phyloP scores from a whole-genome alignment of 2,888 invertebrate species.

The Luffia ferchaultella region DNA sequence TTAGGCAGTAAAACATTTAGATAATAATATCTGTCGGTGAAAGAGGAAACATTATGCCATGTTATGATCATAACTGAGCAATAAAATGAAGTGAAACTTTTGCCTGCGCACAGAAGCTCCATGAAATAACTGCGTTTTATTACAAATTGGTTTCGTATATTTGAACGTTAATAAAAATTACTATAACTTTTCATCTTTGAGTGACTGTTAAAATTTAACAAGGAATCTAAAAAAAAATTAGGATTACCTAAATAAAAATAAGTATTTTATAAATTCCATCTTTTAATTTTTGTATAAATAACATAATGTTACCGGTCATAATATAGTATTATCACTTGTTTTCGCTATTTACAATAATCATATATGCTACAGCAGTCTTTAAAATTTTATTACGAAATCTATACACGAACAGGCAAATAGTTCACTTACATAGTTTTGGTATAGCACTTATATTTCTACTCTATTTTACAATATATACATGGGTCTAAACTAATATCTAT shows the following conservation, averaged over 20 bases:
- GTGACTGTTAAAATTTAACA: background rate
- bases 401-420: slow-evolving; percentile 63
- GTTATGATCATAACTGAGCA: background rate
- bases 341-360: slow-evolving; percentile 62
- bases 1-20: background rate
- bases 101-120: slow-evolving; percentile 3
- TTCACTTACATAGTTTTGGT: slow-evolving; percentile 63
- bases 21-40: background rate
- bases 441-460: slow-evolving; percentile 55
- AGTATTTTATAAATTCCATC: slow-evolving; percentile 49
- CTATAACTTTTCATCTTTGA: background rate
- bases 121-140: slow-evolving; percentile 1
- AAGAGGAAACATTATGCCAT: background rate
- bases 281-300: slow-evolving; percentile 62
- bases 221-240: background rate
- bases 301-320: slow-evolving; percentile 60
- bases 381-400: slow-evolving; percentile 58
- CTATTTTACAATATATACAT: slow-evolving; percentile 57
- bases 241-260: slow-evolving; percentile 31
- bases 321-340: slow-evolving; percentile 60
- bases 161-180: background rate
- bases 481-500: slow-evolving; percentile 31
- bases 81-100: background rate
- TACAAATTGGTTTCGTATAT: background rate
- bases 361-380: slow-evolving; percentile 68